Evolutionary conservation across 2,797 vertebrate species (phyloP), one percentile per base, ranked within the genome.

Genomic region (Melanotaenia pygmaea): DNA sequence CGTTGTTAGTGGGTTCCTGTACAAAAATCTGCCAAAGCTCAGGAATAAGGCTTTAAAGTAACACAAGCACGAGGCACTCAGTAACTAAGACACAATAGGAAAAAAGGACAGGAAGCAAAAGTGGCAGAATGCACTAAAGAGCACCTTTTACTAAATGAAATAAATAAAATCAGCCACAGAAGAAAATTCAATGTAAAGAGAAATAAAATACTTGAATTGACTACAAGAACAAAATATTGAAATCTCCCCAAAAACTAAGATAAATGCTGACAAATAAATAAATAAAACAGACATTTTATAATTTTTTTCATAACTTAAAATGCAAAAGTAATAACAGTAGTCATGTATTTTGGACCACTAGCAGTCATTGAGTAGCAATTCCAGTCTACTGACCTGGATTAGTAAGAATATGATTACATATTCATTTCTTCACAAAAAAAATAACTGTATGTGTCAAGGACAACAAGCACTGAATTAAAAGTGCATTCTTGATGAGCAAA

Each of bases 371-470:
- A 45, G 54, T 1, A 80, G 70, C 37, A 71, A 74, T 70, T 58
- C 73, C 72, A 80, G 60, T 84, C 85, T 74, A 86, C 85, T 92
- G 84, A 91, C 86, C 89, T 81, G 82, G 71, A 92, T 91, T 78
- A 77, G 59, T 38, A 24, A 28, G 59, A 72, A 61, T 69, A 58
- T 85, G 64, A 84, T 84, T 86, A 67, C 79, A 90, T 81, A 80
- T 88, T 88, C 72, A 79, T 59, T 30, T 18, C 24, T 30, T 50
- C 60, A 70, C 38, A 5, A 30, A 73, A 65, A 53, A 59, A 72
- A 72, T 32, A 77, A 70, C 24, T 80, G 84, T 78, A 26, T 58
- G 65, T 82, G 76, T 86, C 81, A 75, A 75, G 81, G 80, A 81
- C 76, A 72, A 76, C 76, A 84, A 86, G 65, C 67, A 66, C 53